phyloP scores from a whole-genome alignment of 1,140 invertebrate species.

The Aphaenogaster ashmeadi region DNA sequence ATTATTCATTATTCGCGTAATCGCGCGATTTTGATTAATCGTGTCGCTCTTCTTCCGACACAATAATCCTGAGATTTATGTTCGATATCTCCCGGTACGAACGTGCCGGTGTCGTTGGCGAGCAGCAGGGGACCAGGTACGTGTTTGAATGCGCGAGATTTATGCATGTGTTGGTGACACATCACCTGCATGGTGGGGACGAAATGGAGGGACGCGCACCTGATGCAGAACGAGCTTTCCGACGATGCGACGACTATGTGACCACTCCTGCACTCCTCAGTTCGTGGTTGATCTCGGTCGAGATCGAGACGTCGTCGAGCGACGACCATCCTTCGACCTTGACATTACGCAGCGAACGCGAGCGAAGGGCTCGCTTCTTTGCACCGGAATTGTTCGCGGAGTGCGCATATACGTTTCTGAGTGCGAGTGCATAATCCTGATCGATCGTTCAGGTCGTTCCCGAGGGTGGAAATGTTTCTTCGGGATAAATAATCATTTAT shows the following conservation, averaged over 20 bases:
- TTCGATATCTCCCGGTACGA: conserved; percentile 2
- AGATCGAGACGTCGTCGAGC: conserved; percentile 46
- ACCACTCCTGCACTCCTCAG: conserved; percentile 60
- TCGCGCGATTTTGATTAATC: conserved; percentile 34
- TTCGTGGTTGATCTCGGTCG: conserved; percentile 65
- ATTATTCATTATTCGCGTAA: conserved; percentile 28
- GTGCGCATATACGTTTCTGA: conserved; percentile 11
- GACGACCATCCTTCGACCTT: conserved; percentile 41
- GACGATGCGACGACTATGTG: conserved; percentile 43
- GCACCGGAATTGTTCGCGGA: background rate
- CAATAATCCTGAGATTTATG: conserved; percentile 46
- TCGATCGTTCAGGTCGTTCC: background rate
- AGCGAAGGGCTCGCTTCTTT: conserved; percentile 22
- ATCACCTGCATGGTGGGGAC: conserved; percentile 52
- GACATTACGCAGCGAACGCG: conserved; percentile 45
- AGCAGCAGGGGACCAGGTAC: background rate
- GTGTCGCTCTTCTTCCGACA: conserved; percentile 21
- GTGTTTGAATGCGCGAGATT: conserved; percentile 29
- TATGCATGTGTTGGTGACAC: conserved; percentile 48
- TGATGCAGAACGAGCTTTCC: conserved; percentile 62
- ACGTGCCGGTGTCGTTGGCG: conserved; percentile 3
- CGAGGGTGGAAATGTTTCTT: background rate
- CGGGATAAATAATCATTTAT: background rate
- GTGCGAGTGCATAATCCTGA: conserved; percentile 8
- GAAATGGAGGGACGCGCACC: conserved; percentile 63